A percentile compares a stretch with the other conserved stretches of the same genome.
phyloP scores from a whole-genome alignment of 2,113 vertebrate genomes.

The Leptodactylus fuscus region DNA sequence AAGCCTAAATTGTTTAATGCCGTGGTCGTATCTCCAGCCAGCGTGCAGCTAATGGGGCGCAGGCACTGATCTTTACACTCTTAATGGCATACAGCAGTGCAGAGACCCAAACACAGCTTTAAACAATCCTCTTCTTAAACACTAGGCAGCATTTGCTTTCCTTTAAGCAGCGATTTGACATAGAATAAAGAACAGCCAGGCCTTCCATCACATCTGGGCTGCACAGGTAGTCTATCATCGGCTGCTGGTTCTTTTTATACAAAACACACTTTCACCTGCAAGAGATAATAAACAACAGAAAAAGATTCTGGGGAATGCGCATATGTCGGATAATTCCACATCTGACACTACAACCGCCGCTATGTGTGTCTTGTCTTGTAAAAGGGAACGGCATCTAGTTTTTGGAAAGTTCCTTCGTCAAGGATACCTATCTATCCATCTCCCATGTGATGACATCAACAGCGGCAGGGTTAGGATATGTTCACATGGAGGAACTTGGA shows the following conservation, averaged over 20 bases:
- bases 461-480: too few relatives aligned
- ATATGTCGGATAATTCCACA: neutral
- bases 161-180: neutral
- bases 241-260: neutral
- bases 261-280: slow-evolving; percentile 19
- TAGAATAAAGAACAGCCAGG: slow-evolving; percentile 21
- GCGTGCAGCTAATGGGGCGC: slow-evolving; percentile 36
- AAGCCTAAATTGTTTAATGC: slow-evolving; percentile 48
- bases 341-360: neutral
- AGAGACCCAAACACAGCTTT: slow-evolving; percentile 40
- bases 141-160: slow-evolving; percentile 11
- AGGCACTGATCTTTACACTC: slow-evolving; percentile 41
- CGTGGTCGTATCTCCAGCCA: slow-evolving; percentile 24
- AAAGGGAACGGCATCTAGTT: neutral
- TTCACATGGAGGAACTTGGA: too few relatives aligned
- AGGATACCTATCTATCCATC: neutral
- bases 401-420: neutral
- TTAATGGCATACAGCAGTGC: slow-evolving; percentile 44
- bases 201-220: slow-evolving; percentile 26
- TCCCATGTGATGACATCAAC: too few relatives aligned
- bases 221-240: slow-evolving; percentile 26
- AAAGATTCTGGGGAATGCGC: neutral
- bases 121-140: slow-evolving; percentile 40
- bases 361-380: neutral
- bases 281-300: neutral